Conservation (phyloP, 2,113 vertebrate species). For the Sardina pilchardus region DNA sequence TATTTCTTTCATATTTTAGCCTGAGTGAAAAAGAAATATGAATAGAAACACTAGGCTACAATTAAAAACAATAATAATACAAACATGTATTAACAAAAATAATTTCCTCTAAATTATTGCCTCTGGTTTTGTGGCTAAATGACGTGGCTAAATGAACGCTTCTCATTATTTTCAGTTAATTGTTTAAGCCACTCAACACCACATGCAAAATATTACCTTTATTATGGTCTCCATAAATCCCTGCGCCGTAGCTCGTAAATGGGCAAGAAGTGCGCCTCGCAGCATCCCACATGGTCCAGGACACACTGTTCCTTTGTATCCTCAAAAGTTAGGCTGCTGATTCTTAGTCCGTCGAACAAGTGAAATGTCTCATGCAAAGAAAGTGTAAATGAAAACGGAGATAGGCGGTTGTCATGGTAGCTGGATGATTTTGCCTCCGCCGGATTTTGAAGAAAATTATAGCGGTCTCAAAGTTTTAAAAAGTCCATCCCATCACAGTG, state of each 20-base stretch:
- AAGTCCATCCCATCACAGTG: neutral
- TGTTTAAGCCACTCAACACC: neutral
- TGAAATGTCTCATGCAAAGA: neutral
- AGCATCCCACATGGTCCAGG: conserved; percentile 62
- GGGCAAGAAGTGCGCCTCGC: conserved; percentile 37
- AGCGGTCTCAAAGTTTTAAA: neutral
- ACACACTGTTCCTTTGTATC: conserved; percentile 61
- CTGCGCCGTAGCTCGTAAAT: conserved; percentile 17
- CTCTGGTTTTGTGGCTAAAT: neutral
- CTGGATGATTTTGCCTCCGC: neutral
- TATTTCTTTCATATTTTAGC: neutral
- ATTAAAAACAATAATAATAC: no score
- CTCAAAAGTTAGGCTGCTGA: conserved; percentile 34
- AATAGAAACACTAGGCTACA: neutral
- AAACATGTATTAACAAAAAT: no score
- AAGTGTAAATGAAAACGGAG: neutral
- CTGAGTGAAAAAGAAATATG: neutral
- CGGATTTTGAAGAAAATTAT: neutral
- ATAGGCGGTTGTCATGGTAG: neutral
- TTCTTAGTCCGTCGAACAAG: neutral
- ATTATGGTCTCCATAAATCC: conserved; percentile 13
- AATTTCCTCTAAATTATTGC: neutral
- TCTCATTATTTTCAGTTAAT: neutral
- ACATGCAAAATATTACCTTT: neutral
- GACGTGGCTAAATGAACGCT: neutral